Evolutionary conservation across 1,140 invertebrate genomes (phyloP), one percentile per base, ranked within the genome.

Genomic region (Babylonia areolata): DNA sequence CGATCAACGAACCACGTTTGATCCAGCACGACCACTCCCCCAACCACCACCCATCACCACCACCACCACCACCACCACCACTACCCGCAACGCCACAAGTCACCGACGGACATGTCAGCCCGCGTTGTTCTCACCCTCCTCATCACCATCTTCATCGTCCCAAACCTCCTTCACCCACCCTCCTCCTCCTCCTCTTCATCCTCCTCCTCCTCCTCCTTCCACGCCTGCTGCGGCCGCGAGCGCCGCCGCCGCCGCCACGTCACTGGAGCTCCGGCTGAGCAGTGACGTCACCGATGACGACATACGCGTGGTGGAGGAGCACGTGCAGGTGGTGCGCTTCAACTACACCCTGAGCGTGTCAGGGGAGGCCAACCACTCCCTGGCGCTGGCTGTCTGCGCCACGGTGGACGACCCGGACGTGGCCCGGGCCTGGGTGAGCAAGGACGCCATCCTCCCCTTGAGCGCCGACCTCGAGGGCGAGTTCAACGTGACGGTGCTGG

Each of bases 211-310:
- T n/a, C n/a, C n/a, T n/a, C 54, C 54, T 15, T 28, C 54, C 54
- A 12, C 12, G 28, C 54, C n/a, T n/a, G n/a, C n/a, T n/a, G n/a
- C n/a, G n/a, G n/a, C n/a, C n/a, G n/a, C n/a, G n/a, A n/a, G n/a
- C 78, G 54, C 28, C 46, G 9, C 40, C 78, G 42, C 31, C 78
- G n/a, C 42, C 9, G 78, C 78, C 78, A 54, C 46, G 40, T 80
- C 78, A 51, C 42, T 80, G 78, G 78, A 80, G n/a, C 46, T 80
- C 5, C 6, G 12, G 23, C 42, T 80, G 78, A 54, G 40, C 78
- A 54, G 78, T 54, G 78, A 80, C 78, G 42, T 80, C 42, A 80
- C n/a, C 15, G 78, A 51, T 17, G 46, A 35, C n/a, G 78, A 80
- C 78, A 80, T 80, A 42, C 40, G 78, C 28, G 1, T 80, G 78